These are phyloP conservation scores for Thereva nobilitata DNA, from an alignment of 2,888 invertebrate species.

Conservation along the genomic window DNA sequence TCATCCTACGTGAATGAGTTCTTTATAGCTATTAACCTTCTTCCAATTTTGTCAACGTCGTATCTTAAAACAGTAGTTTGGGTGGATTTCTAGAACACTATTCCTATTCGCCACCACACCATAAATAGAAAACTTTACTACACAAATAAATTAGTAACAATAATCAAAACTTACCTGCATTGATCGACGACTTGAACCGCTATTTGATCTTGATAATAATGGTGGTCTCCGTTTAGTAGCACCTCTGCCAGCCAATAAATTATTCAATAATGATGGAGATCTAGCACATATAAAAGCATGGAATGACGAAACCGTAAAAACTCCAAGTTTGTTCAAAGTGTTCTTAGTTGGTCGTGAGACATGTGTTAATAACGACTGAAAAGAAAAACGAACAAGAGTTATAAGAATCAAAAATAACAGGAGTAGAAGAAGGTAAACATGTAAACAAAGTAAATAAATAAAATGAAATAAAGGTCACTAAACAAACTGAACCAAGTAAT, in stretches of 20 bases:
- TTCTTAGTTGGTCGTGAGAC: conserved; percentile 94
- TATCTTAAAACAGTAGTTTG: too few species aligned
- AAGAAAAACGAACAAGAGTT: conserved; percentile 49
- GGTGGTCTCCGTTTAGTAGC: conserved; percentile 89
- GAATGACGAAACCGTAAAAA: conserved; percentile 97
- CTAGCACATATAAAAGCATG: conserved; percentile 97
- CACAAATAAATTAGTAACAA: too few species aligned
- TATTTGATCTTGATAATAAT: conserved; percentile 87
- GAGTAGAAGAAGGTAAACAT: conserved; percentile 43
- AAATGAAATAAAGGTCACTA: background rate
- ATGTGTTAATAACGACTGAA: conserved; percentile 91
- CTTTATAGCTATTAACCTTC: too few species aligned
- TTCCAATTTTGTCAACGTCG: too few species aligned
- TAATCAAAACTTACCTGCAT: conserved; percentile 72
- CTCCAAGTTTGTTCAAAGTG: conserved; percentile 91
- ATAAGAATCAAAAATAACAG: conserved; percentile 42
- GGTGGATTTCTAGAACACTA: too few species aligned
- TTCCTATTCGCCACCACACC: too few species aligned
- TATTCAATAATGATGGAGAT: conserved; percentile 89
- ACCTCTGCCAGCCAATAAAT: conserved; percentile 85
- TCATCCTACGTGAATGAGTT: too few species aligned
- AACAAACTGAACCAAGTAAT: too few species aligned
- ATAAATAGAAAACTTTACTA: too few species aligned
- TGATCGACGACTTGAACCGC: conserved; percentile 83
- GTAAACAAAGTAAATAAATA: background rate